Conservation (phyloP, 1,140 invertebrate species). For the Diploscapter pachys region DNA sequence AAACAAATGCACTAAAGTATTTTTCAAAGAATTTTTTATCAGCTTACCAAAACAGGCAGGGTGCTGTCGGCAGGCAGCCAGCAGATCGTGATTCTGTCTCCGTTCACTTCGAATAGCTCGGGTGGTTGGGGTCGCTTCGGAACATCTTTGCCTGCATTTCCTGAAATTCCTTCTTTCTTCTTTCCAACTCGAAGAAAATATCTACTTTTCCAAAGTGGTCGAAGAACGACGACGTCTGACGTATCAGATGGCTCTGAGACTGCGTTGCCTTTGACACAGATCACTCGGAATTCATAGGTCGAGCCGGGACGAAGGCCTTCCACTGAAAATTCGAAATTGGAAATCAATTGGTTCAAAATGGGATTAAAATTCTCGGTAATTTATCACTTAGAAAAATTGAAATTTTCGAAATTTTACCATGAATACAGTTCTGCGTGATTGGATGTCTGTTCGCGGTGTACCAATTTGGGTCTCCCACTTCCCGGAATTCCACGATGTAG, state of each 20-base stretch:
- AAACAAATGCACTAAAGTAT: not conserved
- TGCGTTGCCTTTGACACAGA: slow-evolving; percentile 32
- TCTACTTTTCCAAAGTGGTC: slow-evolving; percentile 29
- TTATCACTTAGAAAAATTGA: not conserved
- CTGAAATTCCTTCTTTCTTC: not conserved
- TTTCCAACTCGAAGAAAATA: not conserved
- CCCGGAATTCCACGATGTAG: slow-evolving; percentile 54
- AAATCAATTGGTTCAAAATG: not conserved
- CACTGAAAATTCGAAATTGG: slow-evolving; percentile 39
- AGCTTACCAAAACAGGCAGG: slow-evolving; percentile 49
- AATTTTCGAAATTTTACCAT: slow-evolving; percentile 30
- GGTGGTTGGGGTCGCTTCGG: slow-evolving; percentile 48
- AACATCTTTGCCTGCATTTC: slow-evolving; percentile 13
- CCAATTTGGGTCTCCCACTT: slow-evolving; percentile 46
- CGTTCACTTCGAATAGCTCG: slow-evolving; percentile 53
- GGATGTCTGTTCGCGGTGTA: slow-evolving; percentile 39
- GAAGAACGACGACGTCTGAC: slow-evolving; percentile 47
- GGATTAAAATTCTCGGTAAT: not conserved
- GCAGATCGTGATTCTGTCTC: slow-evolving; percentile 53
- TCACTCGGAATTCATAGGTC: slow-evolving; percentile 56
- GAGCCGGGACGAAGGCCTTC: slow-evolving; percentile 48
- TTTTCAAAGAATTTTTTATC: not conserved
- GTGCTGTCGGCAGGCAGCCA: slow-evolving; percentile 55
- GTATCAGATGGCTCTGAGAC: slow-evolving; percentile 39
- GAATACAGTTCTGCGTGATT: slow-evolving; percentile 32